Percentiles rank a stretch among this genome's conserved stretches.
These are phyloP conservation scores for Phalanger gymnotis DNA, from an alignment of 2,797 vertebrate genomes.

Conservation along the genomic window DNA sequence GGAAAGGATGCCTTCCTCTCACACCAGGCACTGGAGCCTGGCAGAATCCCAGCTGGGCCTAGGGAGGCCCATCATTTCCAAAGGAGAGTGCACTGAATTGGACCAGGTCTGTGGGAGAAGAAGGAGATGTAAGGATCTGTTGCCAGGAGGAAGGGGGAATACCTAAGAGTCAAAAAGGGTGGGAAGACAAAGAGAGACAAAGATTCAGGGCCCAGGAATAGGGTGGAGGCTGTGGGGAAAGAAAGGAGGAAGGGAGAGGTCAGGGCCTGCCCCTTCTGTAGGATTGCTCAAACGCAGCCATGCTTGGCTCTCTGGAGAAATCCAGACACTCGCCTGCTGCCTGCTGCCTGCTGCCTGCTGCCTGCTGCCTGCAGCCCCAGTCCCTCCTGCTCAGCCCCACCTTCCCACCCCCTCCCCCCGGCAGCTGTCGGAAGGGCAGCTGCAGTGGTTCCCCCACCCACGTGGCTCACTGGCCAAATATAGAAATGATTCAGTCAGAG, in stretches of 20 bases:
- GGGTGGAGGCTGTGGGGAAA: no score
- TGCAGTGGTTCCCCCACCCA: conserved; percentile 68
- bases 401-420: background rate
- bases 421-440: conserved; percentile 72
- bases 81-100: background rate
- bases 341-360: conserved; percentile 39
- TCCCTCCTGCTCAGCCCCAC: background rate
- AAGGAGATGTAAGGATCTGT: conserved; percentile 50
- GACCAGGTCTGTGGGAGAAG: conserved; percentile 61
- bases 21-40: conserved; percentile 46
- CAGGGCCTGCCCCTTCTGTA: background rate
- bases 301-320: conserved; percentile 13
- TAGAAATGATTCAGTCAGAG: conserved; percentile 73
- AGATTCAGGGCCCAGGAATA: background rate
- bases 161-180: background rate
- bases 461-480: conserved; percentile 75
- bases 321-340: conserved; percentile 14
- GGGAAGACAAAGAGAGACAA: background rate
- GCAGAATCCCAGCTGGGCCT: conserved; percentile 54
- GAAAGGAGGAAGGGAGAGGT: background rate
- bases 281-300: conserved; percentile 1
- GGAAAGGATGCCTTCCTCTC: conserved; percentile 32
- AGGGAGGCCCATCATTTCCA: conserved; percentile 63
- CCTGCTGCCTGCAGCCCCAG: conserved; percentile 37
- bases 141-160: background rate